These are phyloP conservation scores for Pygocentrus nattereri DNA, from an alignment of 2,797 vertebrate genomes.

Conservation along the genomic window DNA sequence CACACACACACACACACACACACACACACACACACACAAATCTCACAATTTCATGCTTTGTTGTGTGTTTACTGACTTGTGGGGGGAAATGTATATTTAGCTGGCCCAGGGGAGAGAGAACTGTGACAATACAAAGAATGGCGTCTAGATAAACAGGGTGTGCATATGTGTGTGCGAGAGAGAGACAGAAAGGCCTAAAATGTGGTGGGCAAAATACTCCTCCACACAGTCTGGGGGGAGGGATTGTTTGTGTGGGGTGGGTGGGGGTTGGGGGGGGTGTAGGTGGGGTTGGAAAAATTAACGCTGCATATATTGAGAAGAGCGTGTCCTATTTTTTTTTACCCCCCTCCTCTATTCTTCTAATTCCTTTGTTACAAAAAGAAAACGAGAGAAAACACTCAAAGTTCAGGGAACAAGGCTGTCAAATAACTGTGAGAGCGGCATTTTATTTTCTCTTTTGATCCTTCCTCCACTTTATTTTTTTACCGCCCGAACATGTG, in stretches of 20 bases:
- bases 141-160: conserved; percentile 1
- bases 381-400: conserved; percentile 11
- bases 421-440: conserved; percentile 78
- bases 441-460: conserved; percentile 76
- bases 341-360: neutral
- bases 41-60: conserved; percentile 3
- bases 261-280: conserved; percentile 23
- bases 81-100: conserved; percentile 52
- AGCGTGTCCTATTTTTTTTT: conserved; percentile 36
- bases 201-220: conserved; percentile 20
- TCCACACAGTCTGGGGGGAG: neutral
- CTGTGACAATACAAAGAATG: conserved; percentile 22
- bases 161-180: conserved; percentile 8
- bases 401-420: conserved; percentile 75
- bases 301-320: conserved; percentile 32
- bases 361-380: conserved; percentile 13
- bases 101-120: conserved; percentile 30
- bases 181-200: conserved; percentile 6
- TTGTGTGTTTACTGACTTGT: conserved; percentile 35
- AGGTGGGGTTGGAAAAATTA: conserved; percentile 43
- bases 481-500: conserved; percentile 2
- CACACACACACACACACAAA: neutral
- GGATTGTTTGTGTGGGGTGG: no score
- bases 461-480: conserved; percentile 62
- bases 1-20: conserved; percentile 63